A percentile compares a stretch with the other conserved stretches of the same genome.
Evolutionary conservation across 2,797 vertebrate genomes (phyloP).

Genomic region (Linurgus olivaceus): DNA sequence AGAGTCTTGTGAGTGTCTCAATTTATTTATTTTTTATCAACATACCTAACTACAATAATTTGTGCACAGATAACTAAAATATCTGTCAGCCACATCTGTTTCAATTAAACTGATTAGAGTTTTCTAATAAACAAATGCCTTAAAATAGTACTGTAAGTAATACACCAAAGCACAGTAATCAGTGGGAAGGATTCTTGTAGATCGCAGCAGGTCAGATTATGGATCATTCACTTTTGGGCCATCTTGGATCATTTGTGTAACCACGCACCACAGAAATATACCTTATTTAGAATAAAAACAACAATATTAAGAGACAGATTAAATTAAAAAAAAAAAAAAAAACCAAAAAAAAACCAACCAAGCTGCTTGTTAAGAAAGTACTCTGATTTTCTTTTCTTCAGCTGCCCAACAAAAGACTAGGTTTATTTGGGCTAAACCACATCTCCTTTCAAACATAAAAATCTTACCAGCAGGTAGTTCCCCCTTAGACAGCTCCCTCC

Average conservation of each 20-base stretch:
- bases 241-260: background rate
- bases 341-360: too few species aligned
- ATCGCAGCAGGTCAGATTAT: background rate
- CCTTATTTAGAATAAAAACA: background rate
- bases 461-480: background rate
- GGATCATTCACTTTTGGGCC: background rate
- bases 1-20: background rate
- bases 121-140: background rate
- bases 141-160: background rate
- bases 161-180: background rate
- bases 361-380: background rate
- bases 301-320: background rate
- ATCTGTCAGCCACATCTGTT: background rate
- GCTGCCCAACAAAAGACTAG: background rate
- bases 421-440: background rate
- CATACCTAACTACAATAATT: background rate
- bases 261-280: background rate
- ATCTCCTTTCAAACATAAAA: background rate
- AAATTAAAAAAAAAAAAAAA: background rate
- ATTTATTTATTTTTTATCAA: slow-evolving; percentile 7
- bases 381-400: background rate
- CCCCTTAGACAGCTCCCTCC: background rate
- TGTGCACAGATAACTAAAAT: background rate
- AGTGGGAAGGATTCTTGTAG: background rate
- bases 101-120: background rate